Percentiles rank a stretch among this genome's conserved stretches.
These are phyloP conservation scores for Phymatocera aterrima DNA, from an alignment of 2,888 invertebrate species.

Conservation along the genomic window DNA sequence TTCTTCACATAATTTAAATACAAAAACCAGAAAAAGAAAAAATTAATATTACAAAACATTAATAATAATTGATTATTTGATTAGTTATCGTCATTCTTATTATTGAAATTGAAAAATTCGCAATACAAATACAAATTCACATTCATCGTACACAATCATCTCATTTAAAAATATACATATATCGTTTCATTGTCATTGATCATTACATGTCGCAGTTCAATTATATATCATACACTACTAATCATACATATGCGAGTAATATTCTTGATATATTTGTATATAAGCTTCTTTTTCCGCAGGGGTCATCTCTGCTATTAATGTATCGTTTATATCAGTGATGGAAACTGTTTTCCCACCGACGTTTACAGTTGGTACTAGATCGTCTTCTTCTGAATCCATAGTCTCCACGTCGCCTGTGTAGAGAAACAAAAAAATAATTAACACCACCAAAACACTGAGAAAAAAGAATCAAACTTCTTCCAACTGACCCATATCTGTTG, in stretches of 20 bases:
- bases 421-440: constrained; percentile 27
- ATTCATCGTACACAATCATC: constrained; percentile 47
- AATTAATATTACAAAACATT: no score
- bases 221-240: constrained; percentile 69
- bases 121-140: no score
- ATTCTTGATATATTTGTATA: constrained; percentile 95
- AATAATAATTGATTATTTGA: not conserved
- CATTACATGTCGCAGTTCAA: not conserved
- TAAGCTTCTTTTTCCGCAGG: constrained; percentile 95
- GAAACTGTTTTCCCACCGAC: constrained; percentile 89
- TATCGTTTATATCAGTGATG: constrained; percentile 90
- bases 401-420: constrained; percentile 84
- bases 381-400: constrained; percentile 87
- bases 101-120: not conserved
- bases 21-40: not conserved
- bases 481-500: constrained; percentile 79
- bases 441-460: not conserved
- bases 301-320: constrained; percentile 92
- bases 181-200: constrained; percentile 30
- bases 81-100: not conserved
- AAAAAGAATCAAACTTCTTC: constrained; percentile 43
- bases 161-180: constrained; percentile 46
- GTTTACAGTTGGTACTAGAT: constrained; percentile 87
- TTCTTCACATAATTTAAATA: no score
- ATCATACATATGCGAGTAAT: constrained; percentile 93